phyloP scores from a whole-genome alignment of 2,113 vertebrate species.

The Syngnathus scovelli region DNA sequence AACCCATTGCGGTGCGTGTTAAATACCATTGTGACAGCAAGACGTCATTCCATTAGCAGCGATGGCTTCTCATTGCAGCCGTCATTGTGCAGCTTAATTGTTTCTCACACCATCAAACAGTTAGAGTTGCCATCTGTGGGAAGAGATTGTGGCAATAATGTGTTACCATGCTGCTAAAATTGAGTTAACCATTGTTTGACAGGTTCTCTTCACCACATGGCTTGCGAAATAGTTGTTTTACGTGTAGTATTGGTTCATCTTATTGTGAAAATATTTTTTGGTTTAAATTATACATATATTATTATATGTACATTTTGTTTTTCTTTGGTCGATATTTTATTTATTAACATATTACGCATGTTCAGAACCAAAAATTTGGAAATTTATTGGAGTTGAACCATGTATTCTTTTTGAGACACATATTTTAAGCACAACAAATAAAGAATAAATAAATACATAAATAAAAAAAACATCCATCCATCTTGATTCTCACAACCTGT shows the following conservation, averaged over 20 bases:
- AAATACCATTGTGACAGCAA: conserved; percentile 75
- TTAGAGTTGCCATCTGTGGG: conserved; percentile 52
- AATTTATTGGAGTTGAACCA: no score
- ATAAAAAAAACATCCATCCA: neutral
- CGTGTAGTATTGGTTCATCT: neutral
- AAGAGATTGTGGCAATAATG: conserved; percentile 33
- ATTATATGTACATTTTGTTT: no score
- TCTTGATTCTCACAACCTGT: neutral
- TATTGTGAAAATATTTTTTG: no score
- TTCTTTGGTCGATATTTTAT: no score
- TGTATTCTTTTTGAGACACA: neutral
- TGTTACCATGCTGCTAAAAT: conserved; percentile 26
- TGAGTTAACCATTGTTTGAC: conserved; percentile 25
- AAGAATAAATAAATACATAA: no score
- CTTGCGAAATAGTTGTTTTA: conserved; percentile 5
- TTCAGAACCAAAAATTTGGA: no score
- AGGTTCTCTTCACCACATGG: conserved; percentile 24
- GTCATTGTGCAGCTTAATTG: conserved; percentile 80
- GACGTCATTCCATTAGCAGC: conserved; percentile 75
- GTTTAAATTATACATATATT: no score
- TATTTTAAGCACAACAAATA: neutral
- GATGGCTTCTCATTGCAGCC: conserved; percentile 73
- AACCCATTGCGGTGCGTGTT: conserved; percentile 29
- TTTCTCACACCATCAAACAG: conserved; percentile 74
- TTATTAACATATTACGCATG: no score